Percentiles rank a stretch among this genome's conserved stretches.
phyloP scores from a whole-genome alignment of 2,113 vertebrate genomes.

The Atrichornis clamosus region DNA sequence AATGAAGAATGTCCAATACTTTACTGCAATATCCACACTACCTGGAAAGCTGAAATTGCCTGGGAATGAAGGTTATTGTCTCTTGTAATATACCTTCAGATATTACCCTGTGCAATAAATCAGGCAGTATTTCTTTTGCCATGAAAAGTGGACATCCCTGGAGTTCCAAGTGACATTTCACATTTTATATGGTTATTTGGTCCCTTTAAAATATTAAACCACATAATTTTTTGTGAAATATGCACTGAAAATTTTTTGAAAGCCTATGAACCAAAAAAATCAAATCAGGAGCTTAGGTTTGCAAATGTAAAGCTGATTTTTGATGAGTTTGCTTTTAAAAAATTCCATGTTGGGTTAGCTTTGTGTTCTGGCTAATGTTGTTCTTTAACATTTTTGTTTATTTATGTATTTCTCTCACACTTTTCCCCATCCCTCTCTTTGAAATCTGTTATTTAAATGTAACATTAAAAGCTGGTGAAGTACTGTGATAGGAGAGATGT shows the following conservation, averaged over 20 bases:
- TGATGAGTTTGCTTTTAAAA: not conserved
- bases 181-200: constrained; percentile 51
- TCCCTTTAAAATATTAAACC: constrained; percentile 51
- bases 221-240: constrained; percentile 31
- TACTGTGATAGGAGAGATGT: not conserved
- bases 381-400: not conserved
- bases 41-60: constrained; percentile 64
- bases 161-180: constrained; percentile 69
- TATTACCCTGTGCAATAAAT: constrained; percentile 63
- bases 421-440: not conserved
- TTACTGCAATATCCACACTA: constrained; percentile 63
- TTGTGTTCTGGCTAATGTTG: not conserved
- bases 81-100: constrained; percentile 58
- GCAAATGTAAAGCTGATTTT: not conserved
- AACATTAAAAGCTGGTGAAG: not conserved
- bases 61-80: constrained; percentile 65
- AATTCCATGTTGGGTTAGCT: not conserved
- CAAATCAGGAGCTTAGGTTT: not conserved
- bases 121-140: constrained; percentile 55
- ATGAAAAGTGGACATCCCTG: constrained; percentile 54
- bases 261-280: not conserved
- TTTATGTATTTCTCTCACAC: not conserved
- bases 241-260: not conserved
- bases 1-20: constrained; percentile 61
- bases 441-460: not conserved